Conservation (phyloP, 37 sponge, comb jelly and placozoan species). For the Aphrocallistes beatrix region DNA sequence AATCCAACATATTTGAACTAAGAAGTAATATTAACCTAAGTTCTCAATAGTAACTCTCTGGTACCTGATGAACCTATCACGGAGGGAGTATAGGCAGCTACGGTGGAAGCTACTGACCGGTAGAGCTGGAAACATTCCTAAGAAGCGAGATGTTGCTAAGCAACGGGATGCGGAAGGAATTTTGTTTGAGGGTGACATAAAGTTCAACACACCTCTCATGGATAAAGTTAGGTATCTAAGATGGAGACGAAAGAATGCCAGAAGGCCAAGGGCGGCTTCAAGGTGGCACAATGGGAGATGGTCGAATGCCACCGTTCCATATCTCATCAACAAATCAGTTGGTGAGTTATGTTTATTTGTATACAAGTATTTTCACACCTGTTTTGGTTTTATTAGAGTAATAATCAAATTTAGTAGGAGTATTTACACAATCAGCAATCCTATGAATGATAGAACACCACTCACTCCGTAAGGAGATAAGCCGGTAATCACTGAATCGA, state of each 20-base stretch:
- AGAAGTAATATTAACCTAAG: no score
- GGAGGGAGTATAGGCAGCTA: background rate
- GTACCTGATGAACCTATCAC: background rate
- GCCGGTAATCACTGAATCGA: no score
- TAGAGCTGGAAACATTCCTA: background rate
- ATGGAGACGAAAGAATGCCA: background rate
- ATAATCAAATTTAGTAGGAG: no score
- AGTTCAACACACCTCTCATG: background rate
- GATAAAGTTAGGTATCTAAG: background rate
- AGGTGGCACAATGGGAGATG: background rate
- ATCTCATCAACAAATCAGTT: background rate
- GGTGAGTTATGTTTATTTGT: background rate
- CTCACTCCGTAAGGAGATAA: no score
- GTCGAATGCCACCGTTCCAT: background rate
- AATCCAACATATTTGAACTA: no score
- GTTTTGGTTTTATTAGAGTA: no score
- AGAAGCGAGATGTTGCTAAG: background rate
- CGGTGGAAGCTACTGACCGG: background rate
- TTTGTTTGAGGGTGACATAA: conserved; percentile 2
- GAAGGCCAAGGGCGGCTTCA: background rate
- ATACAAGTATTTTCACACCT: no score
- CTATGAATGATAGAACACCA: no score
- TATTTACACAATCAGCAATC: no score
- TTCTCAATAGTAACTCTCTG: background rate
- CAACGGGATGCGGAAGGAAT: background rate